Percentiles rank a stretch among this genome's conserved stretches.
These are phyloP conservation scores for Malacoraja senta DNA, from an alignment of 2,797 vertebrate genomes.

Conservation along the genomic window DNA sequence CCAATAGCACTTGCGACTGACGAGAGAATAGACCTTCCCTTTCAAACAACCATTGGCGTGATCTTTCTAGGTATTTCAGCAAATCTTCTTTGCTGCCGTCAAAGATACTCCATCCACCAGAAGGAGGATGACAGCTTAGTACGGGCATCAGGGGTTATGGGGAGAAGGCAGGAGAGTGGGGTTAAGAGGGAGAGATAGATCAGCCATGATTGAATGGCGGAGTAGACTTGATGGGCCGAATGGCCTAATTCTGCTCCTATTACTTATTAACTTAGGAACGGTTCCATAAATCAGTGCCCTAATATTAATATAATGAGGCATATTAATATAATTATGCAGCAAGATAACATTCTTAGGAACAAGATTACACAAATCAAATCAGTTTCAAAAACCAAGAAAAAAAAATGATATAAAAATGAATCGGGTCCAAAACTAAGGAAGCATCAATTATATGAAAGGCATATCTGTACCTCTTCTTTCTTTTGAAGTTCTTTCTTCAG, in stretches of 20 bases:
- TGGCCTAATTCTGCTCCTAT: too few species aligned
- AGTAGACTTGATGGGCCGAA: too few species aligned
- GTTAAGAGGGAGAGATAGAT: too few species aligned
- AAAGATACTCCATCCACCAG: background rate
- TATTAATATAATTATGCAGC: background rate
- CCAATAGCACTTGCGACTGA: background rate
- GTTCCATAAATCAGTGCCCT: too few species aligned
- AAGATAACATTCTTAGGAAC: background rate
- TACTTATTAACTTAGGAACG: too few species aligned
- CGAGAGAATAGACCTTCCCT: background rate
- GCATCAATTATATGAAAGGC: background rate
- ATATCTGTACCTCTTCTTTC: constrained; percentile 64
- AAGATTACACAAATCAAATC: background rate
- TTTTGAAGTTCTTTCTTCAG: constrained; percentile 62
- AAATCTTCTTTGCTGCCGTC: too few species aligned
- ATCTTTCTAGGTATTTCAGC: background rate
- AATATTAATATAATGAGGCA: background rate
- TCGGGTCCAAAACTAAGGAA: background rate
- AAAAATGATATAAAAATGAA: background rate
- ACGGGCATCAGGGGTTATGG: too few species aligned
- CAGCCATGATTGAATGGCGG: too few species aligned
- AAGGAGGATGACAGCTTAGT: too few species aligned
- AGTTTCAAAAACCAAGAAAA: background rate
- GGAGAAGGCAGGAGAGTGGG: too few species aligned
- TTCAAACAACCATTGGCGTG: background rate